phyloP scores from a whole-genome alignment of 2,888 invertebrate species.

The Tinea trinotella region DNA sequence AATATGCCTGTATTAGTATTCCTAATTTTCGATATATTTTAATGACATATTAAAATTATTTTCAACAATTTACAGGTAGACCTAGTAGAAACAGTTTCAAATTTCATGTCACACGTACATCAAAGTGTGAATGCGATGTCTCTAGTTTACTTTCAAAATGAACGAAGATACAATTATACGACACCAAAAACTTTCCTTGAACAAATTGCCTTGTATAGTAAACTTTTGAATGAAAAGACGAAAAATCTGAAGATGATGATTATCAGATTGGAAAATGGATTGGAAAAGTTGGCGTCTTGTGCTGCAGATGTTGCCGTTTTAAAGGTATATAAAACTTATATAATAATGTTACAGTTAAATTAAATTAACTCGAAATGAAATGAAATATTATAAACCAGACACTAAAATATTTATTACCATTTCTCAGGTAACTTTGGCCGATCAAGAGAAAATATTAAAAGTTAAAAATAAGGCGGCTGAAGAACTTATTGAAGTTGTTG shows the following conservation, averaged over 20 bases:
- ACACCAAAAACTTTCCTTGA: conserved; percentile 97
- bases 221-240: conserved; percentile 78
- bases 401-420: not conserved
- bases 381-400: not conserved
- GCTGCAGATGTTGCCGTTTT: conserved; percentile 88
- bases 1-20: conserved; percentile 1
- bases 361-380: not conserved
- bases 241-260: conserved; percentile 82
- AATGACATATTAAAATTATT: conserved; percentile 16
- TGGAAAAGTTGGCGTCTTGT: conserved; percentile 89
- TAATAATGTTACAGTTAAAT: too few species aligned
- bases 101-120: conserved; percentile 94
- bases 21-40: conserved; percentile 1
- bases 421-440: conserved; percentile 69
- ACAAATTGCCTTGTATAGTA: conserved; percentile 87
- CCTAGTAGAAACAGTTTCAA: conserved; percentile 77
- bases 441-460: conserved; percentile 86
- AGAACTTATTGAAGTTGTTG: conserved; percentile 87
- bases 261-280: conserved; percentile 85
- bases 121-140: conserved; percentile 90
- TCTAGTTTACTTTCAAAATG: conserved; percentile 83
- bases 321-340: conserved; percentile 76
- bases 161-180: conserved; percentile 94
- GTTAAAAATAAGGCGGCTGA: conserved; percentile 93
- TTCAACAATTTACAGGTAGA: conserved; percentile 66